Conservation (phyloP, 2,113 vertebrate genomes). For the Carettochelys insculpta region DNA sequence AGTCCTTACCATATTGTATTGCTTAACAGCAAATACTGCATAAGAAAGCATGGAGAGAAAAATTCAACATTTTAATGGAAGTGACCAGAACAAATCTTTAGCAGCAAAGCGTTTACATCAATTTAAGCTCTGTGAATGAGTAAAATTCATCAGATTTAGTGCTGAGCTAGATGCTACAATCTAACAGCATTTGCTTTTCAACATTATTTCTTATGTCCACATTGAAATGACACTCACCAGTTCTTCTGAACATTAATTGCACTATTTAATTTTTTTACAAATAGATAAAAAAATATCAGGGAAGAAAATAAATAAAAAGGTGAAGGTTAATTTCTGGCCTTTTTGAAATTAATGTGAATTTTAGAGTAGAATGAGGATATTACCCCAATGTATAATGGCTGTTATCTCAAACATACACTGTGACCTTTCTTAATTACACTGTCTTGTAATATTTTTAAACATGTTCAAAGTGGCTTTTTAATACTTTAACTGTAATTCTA, state of each 20-base stretch:
- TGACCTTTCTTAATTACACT: not conserved
- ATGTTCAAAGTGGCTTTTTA: not conserved
- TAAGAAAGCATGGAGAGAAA: slow-evolving; percentile 65
- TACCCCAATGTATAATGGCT: not conserved
- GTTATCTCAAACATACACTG: not conserved
- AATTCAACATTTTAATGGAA: slow-evolving; percentile 74
- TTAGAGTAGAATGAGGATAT: not conserved
- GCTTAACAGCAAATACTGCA: slow-evolving; percentile 74
- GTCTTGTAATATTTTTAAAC: not conserved
- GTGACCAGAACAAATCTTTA: slow-evolving; percentile 82
- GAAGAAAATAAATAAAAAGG: not conserved
- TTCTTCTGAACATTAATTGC: not conserved
- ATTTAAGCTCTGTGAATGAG: slow-evolving; percentile 67
- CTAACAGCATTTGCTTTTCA: slow-evolving; percentile 20
- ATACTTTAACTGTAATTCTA: not conserved
- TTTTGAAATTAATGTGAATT: not conserved
- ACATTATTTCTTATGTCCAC: not conserved
- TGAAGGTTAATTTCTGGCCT: not conserved
- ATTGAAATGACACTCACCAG: not conserved
- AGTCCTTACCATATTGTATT: slow-evolving; percentile 77
- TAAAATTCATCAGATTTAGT: slow-evolving; percentile 32
- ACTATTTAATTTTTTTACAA: not conserved
- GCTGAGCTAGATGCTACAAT: slow-evolving; percentile 12
- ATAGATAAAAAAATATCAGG: not conserved
- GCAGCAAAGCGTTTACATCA: slow-evolving; percentile 74